A percentile compares a stretch with the other conserved stretches of the same genome.
Conservation (phyloP, 2,888 invertebrate genomes). For the Cephus pulcher region DNA sequence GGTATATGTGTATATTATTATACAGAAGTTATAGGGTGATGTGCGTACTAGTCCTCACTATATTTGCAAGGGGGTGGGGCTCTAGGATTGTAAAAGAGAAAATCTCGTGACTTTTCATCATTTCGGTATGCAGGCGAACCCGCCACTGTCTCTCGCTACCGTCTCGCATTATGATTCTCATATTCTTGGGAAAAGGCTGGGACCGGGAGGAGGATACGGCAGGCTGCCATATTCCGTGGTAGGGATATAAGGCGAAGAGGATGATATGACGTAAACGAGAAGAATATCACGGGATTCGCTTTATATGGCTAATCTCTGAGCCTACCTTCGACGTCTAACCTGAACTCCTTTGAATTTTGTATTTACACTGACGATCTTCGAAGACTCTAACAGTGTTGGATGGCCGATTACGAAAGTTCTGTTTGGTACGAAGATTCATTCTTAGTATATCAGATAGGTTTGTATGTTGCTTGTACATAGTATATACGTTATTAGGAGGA, state of each 20-base stretch:
- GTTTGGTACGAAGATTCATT: not conserved
- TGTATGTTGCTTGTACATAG: not conserved
- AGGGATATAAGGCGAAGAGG: not conserved
- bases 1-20: not conserved
- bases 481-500: not conserved
- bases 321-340: not conserved
- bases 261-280: not conserved
- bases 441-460: not conserved
- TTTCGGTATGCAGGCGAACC: not conserved
- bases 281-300: not conserved
- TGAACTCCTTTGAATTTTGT: constrained; percentile 9
- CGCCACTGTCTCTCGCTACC: not conserved
- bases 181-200: not conserved
- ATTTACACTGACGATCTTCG: not conserved
- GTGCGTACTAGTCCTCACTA: not conserved
- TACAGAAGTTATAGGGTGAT: not conserved
- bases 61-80: not conserved
- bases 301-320: not conserved
- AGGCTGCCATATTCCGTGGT: not conserved
- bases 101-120: not conserved
- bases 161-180: constrained; percentile 2
- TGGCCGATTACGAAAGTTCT: not conserved
- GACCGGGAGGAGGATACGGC: not conserved
- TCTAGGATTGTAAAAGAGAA: not conserved
- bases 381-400: not conserved